Conservation (phyloP, 2,797 vertebrate species). For the Oryzias sinensis region DNA sequence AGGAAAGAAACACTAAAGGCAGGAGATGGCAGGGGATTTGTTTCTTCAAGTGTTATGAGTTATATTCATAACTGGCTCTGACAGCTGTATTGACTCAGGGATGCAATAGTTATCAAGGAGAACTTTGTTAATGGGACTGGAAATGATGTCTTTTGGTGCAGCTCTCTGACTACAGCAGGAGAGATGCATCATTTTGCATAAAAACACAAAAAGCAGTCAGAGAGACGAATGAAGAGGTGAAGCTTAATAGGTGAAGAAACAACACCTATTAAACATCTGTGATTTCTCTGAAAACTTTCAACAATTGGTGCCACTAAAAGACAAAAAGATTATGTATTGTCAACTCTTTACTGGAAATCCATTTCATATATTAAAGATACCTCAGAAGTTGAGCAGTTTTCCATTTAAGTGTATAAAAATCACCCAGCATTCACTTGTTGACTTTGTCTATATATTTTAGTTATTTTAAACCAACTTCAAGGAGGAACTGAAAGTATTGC, state of each 20-base stretch:
- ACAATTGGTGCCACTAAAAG: neutral
- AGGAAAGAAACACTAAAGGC: neutral
- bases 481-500: too few relatives aligned
- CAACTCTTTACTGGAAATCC: neutral
- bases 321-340: neutral
- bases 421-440: too few relatives aligned
- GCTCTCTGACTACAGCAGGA: neutral
- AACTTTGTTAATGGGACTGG: neutral
- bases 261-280: neutral
- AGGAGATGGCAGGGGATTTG: conserved; percentile 1
- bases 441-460: too few relatives aligned
- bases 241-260: too few relatives aligned
- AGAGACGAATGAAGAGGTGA: neutral
- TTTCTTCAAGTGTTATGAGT: conserved; percentile 1
- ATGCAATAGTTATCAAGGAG: neutral
- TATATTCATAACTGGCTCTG: too few relatives aligned
- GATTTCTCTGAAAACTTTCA: neutral
- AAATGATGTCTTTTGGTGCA: neutral
- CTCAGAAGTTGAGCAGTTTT: too few relatives aligned
- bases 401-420: too few relatives aligned
- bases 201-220: neutral
- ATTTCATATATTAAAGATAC: too few relatives aligned
- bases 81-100: neutral
- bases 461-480: too few relatives aligned
- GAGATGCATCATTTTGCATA: neutral